A percentile compares a stretch with the other conserved stretches of the same genome.
Evolutionary conservation across 2,888 invertebrate species (phyloP).

Genomic region (Spatulosminthurus flaviceps): DNA sequence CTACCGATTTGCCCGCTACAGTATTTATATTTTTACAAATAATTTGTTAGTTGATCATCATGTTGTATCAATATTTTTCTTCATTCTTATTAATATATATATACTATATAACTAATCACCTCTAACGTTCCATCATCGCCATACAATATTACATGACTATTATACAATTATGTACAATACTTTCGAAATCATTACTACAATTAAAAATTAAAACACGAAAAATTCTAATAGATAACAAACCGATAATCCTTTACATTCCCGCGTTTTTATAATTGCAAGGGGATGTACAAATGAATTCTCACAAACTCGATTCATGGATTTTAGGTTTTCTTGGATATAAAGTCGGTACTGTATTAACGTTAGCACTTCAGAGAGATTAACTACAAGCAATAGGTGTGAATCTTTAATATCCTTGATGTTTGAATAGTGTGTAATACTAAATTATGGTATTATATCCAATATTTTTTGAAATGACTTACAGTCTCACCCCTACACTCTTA

Average conservation of each 20-base stretch:
- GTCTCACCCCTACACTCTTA: no score
- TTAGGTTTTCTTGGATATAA: neutral
- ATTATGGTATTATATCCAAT: no score
- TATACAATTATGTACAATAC: constrained; percentile 18
- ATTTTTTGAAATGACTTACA: no score
- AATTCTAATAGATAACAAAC: neutral
- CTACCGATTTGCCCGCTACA: no score
- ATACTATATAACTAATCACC: neutral
- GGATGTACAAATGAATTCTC: neutral
- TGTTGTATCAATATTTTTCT: neutral
- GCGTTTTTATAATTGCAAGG: neutral
- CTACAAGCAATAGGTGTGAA: no score
- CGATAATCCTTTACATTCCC: neutral
- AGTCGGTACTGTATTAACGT: neutral
- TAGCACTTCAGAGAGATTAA: no score
- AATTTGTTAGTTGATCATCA: neutral
- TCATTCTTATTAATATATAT: neutral
- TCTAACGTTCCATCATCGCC: neutral
- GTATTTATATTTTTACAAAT: constrained; percentile 4
- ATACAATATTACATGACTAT: constrained; percentile 24
- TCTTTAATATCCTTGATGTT: no score
- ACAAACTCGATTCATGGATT: neutral
- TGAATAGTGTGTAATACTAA: no score
- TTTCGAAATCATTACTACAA: neutral
- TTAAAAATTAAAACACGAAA: neutral